Evolutionary conservation across 2,113 vertebrate species (phyloP).

Genomic region (Oreamnos americanus): DNA sequence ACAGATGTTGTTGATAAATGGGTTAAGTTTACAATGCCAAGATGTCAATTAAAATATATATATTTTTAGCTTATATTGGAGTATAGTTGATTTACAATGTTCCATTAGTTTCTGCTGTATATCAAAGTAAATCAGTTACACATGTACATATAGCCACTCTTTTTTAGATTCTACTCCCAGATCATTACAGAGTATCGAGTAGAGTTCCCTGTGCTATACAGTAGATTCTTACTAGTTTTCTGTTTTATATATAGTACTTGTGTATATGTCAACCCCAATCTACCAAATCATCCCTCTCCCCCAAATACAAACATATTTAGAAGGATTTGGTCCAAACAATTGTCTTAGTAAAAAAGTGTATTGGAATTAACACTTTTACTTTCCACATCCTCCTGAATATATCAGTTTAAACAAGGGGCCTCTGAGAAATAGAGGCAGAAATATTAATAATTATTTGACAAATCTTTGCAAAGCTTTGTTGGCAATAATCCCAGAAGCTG

Average conservation of each 20-base stretch:
- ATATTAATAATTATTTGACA: slow-evolving; percentile 24
- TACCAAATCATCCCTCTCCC: background rate
- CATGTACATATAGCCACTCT: background rate
- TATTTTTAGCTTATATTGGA: background rate
- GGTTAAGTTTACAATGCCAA: background rate
- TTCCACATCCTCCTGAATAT: background rate
- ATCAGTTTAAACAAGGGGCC: background rate
- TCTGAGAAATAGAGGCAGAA: slow-evolving; percentile 18
- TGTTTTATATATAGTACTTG: background rate
- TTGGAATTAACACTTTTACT: slow-evolving; percentile 19
- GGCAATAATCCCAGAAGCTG: background rate
- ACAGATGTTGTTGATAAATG: slow-evolving; percentile 29
- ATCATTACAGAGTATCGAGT: background rate
- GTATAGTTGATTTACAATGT: background rate
- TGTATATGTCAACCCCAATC: background rate
- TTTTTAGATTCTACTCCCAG: background rate
- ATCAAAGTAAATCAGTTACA: background rate
- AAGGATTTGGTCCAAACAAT: background rate
- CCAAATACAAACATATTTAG: background rate
- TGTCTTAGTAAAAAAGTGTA: background rate
- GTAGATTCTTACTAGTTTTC: background rate
- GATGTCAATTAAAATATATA: background rate
- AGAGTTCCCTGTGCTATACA: background rate
- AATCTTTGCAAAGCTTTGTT: slow-evolving; percentile 34
- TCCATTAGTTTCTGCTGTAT: background rate